Base-by-base conservation (phyloP, 2,888 invertebrate genomes). In the Chaitophorus viminalis region DNA sequence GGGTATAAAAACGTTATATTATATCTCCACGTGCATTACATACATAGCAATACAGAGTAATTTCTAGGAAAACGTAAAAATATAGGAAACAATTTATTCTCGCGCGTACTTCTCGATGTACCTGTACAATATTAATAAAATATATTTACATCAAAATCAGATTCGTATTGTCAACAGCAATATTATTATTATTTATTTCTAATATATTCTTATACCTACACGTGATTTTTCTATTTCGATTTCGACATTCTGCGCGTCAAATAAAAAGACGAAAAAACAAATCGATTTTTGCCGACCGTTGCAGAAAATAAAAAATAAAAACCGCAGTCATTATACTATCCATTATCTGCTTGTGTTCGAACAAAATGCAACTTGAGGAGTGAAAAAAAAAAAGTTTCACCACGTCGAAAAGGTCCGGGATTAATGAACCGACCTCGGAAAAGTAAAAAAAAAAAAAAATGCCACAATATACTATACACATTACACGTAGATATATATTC, bases 341-440 rank as follows among this genome's bases (percentile, higher is more conserved):
- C 33, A 39, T 79, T 82, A 82, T 82, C 68, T 31, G 82, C 31
- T 70, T 31, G 70, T 72, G 82, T 72, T 72, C 72, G 36, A 60
- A 74, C 82, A 82, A 82, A 82, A 82, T 54, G 82, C 82, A 74
- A 82, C 82, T 82, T 74, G 82, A 82, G 72, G 31, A 82, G 31
- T 31, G 33, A 31, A 52, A 33, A 52, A 70, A 46, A 31, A 70
- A 33, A 17, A 11, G 52, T 72, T 52, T n/a, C n/a, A n/a, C n/a
- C 79, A n/a, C 31, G 82, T 79, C 79, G n/a, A 74, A 74, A 82
- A 82, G 72, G 82, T 74, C 70, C n/a, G 8, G 72, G 74, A 82
- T 82, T 82, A 82, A 82, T 82, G 74, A 82, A 82, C 72, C 82
- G 54, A 82, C 82, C 33, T 17, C 74, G 74, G 72, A 46, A 70